Evolutionary conservation across 2,797 vertebrate species (phyloP).

Genomic region (Protosalanx chinensis): DNA sequence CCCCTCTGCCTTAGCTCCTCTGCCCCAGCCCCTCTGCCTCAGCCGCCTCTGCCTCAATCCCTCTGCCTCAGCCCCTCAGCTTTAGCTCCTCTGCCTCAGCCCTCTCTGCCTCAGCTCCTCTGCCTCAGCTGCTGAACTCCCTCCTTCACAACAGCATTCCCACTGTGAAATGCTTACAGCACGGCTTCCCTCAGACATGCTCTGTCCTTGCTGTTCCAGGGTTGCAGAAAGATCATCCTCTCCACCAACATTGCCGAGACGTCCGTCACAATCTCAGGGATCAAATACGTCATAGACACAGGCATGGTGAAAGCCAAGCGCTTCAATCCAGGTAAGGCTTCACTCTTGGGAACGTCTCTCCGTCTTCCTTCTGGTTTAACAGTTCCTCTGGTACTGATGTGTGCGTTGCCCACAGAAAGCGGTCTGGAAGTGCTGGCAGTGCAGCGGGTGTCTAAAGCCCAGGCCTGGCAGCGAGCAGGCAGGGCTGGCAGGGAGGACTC

Average conservation of each 20-base stretch:
- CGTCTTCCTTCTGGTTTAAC: not conserved
- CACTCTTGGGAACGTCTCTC: not conserved
- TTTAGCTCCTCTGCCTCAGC: no score
- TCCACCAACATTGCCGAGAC: slow-evolving; percentile 99
- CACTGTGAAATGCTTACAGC: no score
- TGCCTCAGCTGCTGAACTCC: no score
- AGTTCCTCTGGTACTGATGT: not conserved
- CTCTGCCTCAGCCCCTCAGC: no score
- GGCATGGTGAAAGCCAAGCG: slow-evolving; percentile 99
- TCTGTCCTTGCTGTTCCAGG: slow-evolving; percentile 63
- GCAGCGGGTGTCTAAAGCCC: slow-evolving; percentile 92
- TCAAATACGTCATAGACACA: slow-evolving; percentile 93
- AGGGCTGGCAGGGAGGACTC: slow-evolving; percentile 89
- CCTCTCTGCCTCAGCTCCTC: no score
- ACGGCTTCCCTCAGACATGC: no score
- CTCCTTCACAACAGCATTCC: no score
- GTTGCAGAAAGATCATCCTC: slow-evolving; percentile 91
- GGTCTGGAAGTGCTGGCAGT: slow-evolving; percentile 93
- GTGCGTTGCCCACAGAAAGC: slow-evolving; percentile 70
- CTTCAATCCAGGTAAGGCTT: slow-evolving; percentile 86
- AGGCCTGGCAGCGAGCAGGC: slow-evolving; percentile 94
- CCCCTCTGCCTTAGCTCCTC: no score
- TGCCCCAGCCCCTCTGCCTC: no score
- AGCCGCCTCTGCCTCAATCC: no score
- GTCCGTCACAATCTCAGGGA: slow-evolving; percentile 93